phyloP scores from a whole-genome alignment of 2,888 invertebrate species.

The Lathronympha strigana region DNA sequence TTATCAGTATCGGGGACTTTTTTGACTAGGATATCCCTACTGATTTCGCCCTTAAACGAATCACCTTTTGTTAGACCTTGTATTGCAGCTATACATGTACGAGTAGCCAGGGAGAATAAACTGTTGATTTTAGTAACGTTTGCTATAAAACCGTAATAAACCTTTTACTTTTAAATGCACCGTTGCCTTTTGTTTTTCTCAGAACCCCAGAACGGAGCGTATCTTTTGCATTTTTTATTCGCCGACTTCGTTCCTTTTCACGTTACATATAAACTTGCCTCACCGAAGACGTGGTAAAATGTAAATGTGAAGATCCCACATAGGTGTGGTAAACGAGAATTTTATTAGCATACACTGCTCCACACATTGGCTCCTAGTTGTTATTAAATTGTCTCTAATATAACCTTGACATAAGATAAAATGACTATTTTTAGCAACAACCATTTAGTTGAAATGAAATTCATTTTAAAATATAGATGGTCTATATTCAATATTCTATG shows the following conservation, averaged over 20 bases:
- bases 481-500: too few relatives aligned
- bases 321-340: slow-evolving; percentile 1
- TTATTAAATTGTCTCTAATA: background rate
- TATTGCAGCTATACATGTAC: too few relatives aligned
- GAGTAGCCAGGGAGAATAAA: background rate
- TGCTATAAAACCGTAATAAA: slow-evolving; percentile 2
- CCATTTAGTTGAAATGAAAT: too few relatives aligned
- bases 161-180: slow-evolving; percentile 8
- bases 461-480: too few relatives aligned
- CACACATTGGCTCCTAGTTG: background rate
- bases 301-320: background rate
- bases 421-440: background rate
- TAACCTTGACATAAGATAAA: background rate
- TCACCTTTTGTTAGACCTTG: too few relatives aligned
- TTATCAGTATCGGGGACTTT: too few relatives aligned
- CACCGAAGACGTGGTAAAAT: slow-evolving; percentile 1
- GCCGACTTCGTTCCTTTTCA: background rate
- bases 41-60: too few relatives aligned
- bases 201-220: background rate
- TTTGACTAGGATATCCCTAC: too few relatives aligned
- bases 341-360: slow-evolving; percentile 1
- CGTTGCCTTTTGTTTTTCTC: slow-evolving; percentile 4
- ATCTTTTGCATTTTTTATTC: slow-evolving; percentile 18
- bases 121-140: background rate
- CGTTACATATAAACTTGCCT: slow-evolving; percentile 3